Percentiles rank a stretch among this genome's conserved stretches.
Conservation (phyloP, 1,140 invertebrate species). For the Ceratina japonica region DNA sequence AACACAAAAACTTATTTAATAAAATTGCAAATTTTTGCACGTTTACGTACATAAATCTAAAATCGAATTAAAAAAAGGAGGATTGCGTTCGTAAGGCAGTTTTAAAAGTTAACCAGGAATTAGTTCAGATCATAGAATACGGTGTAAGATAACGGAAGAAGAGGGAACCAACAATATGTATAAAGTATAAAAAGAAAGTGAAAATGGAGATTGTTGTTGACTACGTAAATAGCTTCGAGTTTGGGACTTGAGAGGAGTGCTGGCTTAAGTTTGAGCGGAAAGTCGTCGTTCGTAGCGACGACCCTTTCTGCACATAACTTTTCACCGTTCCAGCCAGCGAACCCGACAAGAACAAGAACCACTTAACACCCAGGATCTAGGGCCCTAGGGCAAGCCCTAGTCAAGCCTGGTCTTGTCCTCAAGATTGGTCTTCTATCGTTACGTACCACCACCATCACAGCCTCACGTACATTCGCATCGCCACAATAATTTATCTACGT, state of each 20-base stretch:
- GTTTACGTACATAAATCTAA: too few relatives aligned
- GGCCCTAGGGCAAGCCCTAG: slow-evolving; percentile 33
- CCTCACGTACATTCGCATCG: slow-evolving; percentile 22
- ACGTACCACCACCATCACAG: slow-evolving; percentile 29
- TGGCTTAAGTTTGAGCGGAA: slow-evolving; percentile 57
- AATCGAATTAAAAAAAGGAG: too few relatives aligned
- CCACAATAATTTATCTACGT: slow-evolving; percentile 17
- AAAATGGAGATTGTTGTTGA: not conserved
- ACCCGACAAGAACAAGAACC: slow-evolving; percentile 50
- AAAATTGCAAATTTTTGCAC: too few relatives aligned
- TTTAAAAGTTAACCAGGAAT: too few relatives aligned
- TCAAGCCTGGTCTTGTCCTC: slow-evolving; percentile 50
- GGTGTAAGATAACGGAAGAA: too few relatives aligned
- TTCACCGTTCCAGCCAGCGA: slow-evolving; percentile 35
- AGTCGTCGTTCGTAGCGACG: slow-evolving; percentile 47
- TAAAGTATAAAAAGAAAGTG: not conserved
- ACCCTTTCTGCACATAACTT: slow-evolving; percentile 49
- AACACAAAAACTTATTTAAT: not conserved
- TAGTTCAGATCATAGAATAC: too few relatives aligned
- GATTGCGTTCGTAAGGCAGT: too few relatives aligned
- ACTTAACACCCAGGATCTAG: slow-evolving; percentile 59
- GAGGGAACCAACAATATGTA: too few relatives aligned
- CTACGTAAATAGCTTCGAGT: slow-evolving; percentile 25
- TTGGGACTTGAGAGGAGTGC: slow-evolving; percentile 47
- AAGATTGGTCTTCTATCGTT: slow-evolving; percentile 47